phyloP scores from a whole-genome alignment of 2,888 invertebrate genomes.

The Torymus texanus region DNA sequence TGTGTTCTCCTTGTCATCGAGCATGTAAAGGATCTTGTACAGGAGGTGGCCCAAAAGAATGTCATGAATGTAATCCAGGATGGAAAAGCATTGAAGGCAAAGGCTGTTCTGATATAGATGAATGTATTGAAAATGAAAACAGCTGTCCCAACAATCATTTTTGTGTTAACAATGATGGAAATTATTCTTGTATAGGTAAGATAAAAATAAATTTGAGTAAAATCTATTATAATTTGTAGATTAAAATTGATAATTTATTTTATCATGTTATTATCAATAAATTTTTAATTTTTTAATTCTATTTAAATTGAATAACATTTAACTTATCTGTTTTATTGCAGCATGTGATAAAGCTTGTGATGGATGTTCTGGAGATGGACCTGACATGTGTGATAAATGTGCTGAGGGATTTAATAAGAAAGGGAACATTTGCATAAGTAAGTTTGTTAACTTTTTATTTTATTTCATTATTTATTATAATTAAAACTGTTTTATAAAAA shows the following conservation, averaged over 20 bases:
- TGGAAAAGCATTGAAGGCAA: slow-evolving; percentile 84
- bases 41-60: slow-evolving; percentile 83
- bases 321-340: slow-evolving; percentile 59
- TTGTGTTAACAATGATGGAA: slow-evolving; percentile 92
- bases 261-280: slow-evolving; percentile 6
- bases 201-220: slow-evolving; percentile 43
- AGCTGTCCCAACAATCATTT: slow-evolving; percentile 82
- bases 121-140: slow-evolving; percentile 82
- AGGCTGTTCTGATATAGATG: slow-evolving; percentile 91
- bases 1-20: slow-evolving; percentile 87
- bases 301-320: slow-evolving; percentile 7
- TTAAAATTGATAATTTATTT: slow-evolving; percentile 7
- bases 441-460: slow-evolving; percentile 66
- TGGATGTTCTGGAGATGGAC: slow-evolving; percentile 91
- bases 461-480: slow-evolving; percentile 15
- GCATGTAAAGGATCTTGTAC: slow-evolving; percentile 88
- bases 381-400: slow-evolving; percentile 92
- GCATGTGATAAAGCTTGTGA: slow-evolving; percentile 90
- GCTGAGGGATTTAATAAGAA: slow-evolving; percentile 83
- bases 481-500: background rate
- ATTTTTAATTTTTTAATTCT: slow-evolving; percentile 12
- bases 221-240: background rate
- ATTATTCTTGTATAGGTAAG: slow-evolving; percentile 83
- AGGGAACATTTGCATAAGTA: slow-evolving; percentile 87
- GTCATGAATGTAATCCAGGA: slow-evolving; percentile 81